A percentile compares a stretch with the other conserved stretches of the same genome.
Evolutionary conservation across 2,888 invertebrate species (phyloP).

Genomic region (Therioaphis trifolii): DNA sequence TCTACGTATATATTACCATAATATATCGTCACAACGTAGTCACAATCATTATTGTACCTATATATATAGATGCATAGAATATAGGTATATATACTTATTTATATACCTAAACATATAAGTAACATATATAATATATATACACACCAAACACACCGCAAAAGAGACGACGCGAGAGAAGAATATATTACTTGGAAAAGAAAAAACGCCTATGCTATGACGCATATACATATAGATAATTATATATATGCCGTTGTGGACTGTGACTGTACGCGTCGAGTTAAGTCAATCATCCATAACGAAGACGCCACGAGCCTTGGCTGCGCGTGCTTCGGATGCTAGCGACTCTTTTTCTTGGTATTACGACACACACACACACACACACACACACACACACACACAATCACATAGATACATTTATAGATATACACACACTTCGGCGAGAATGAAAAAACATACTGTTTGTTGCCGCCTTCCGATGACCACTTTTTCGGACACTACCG

Average conservation of each 20-base stretch:
- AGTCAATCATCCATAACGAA: constrained; percentile 57
- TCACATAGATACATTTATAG: background rate
- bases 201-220: too few relatives aligned
- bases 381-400: background rate
- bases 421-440: background rate
- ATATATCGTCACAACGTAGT: too few relatives aligned
- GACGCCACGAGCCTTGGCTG: constrained; percentile 55
- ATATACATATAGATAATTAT: too few relatives aligned
- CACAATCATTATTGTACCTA: too few relatives aligned
- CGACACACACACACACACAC: background rate
- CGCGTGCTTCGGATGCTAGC: constrained; percentile 35
- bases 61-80: background rate
- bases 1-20: too few relatives aligned
- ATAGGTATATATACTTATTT: background rate
- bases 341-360: background rate
- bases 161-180: background rate
- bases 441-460: constrained; percentile 56
- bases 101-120: too few relatives aligned
- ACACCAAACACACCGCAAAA: background rate
- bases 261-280: constrained; percentile 47
- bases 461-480: constrained; percentile 37
- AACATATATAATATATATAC: too few relatives aligned
- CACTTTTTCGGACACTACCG: constrained; percentile 30
- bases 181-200: background rate
- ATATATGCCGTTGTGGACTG: background rate